Conservation (phyloP, 92 coral and sea anemone species). For the Epizoanthus illoricatus region DNA sequence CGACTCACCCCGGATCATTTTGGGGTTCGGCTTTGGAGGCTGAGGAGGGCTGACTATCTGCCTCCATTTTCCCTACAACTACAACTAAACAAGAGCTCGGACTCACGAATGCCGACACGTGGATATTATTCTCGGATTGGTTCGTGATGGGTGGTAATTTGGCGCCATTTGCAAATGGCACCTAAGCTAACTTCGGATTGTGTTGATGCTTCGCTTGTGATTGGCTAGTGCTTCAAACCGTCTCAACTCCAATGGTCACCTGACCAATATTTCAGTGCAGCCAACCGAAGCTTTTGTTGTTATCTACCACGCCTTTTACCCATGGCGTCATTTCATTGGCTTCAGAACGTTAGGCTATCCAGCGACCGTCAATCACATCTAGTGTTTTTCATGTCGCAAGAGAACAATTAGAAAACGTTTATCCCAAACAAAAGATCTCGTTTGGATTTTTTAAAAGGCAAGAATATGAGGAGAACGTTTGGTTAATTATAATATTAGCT, state of each 20-base stretch:
- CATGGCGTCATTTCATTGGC: conserved; percentile 27
- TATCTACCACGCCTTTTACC: conserved; percentile 65
- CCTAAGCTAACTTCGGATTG: conserved; percentile 91
- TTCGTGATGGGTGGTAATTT: conserved; percentile 93
- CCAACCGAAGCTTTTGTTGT: conserved; percentile 80
- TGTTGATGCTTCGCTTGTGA: conserved; percentile 61
- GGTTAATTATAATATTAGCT: not conserved
- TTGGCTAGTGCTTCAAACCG: conserved; percentile 65
- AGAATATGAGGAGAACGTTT: not conserved
- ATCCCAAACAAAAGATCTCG: not conserved
- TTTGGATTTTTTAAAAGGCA: not conserved
- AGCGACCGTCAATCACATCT: conserved; percentile 8
- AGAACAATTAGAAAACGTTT: not conserved
- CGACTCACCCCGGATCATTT: conserved; percentile 97
- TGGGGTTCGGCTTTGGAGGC: conserved; percentile 91
- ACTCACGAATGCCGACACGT: conserved; percentile 93
- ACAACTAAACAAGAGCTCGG: conserved; percentile 90
- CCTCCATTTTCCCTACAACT: conserved; percentile 99
- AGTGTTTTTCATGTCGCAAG: conserved; percentile 12
- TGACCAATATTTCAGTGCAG: conserved; percentile 67
- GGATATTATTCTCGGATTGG: conserved; percentile 96
- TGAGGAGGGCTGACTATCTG: conserved; percentile 87
- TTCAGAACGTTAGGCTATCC: conserved; percentile 7
- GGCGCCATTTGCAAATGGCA: conserved; percentile 98
- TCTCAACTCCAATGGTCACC: conserved; percentile 70